Base-by-base conservation (phyloP, 2,797 vertebrate species). In the Chloroceryle inda region DNA sequence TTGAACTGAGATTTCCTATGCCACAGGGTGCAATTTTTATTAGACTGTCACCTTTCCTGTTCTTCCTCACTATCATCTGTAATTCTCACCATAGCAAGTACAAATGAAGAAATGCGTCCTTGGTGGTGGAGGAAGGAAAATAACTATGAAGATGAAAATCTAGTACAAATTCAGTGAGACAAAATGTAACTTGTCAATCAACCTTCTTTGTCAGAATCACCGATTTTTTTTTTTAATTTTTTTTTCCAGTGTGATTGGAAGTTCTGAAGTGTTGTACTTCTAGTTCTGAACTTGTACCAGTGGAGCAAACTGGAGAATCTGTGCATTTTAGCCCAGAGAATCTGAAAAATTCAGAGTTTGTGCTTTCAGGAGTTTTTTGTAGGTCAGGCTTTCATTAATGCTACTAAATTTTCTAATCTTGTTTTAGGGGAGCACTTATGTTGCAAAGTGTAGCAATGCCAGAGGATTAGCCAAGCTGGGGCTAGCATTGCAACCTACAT, bases 331-430 rank as follows among this genome's bases (percentile, higher is more conserved):
- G 37, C 33, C 21, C 14, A 26, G 50, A 85, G 38, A 81, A 45
- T n/a, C 40, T 76, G 35, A 86, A 82, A 95, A 94, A 89, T 26
- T 44, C 19, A 33, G 11, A 11, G 6, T 86, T 74, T 74, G 12
- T 38, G 35, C 82, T 89, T 93, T n/a, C 29, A 68, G 68, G 13
- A 67, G 44, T 42, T 88, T 94, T 94, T 92, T 82, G 42, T 85
- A 85, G 85, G 89, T 91, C 79, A 84, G 49, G 37, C 37, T 94
- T 88, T 91, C 26, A 21, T 88, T 95, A 88, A 83, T 47, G 44
- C 35, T 44, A 38, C 86, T 85, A 91, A 53, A 15, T 50, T 84
- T 86, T 90, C 59, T 93, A 94, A 97, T 87, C 76, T 94, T 40
- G 81, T 88, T 95, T 90, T 56, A 95, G 59, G 77, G 6, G 9